A percentile compares a stretch with the other conserved stretches of the same genome.
phyloP scores from a whole-genome alignment of 2,888 invertebrate genomes.

The Tubulanus polymorphus region DNA sequence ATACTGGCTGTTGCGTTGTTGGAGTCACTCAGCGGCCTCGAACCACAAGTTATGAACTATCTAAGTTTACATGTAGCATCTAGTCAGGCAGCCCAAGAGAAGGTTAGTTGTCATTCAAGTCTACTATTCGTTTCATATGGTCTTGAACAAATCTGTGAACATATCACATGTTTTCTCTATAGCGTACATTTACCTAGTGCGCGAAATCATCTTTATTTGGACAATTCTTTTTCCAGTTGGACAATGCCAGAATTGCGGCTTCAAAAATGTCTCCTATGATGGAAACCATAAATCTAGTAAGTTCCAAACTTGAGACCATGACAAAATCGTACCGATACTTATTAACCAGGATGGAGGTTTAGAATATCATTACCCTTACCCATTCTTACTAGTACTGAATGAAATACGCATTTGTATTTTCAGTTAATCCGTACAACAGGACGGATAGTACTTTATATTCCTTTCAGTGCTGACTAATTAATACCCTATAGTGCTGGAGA shows the following conservation, averaged over 20 bases:
- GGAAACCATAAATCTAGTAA: constrained; percentile 70
- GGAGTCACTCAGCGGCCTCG: constrained; percentile 72
- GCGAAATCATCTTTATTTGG: not conserved
- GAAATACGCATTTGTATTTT: not conserved
- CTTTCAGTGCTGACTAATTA: too few species aligned
- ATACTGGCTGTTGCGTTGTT: constrained; percentile 78
- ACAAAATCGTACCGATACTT: too few species aligned
- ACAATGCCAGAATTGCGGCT: constrained; percentile 73
- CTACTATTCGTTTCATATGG: not conserved
- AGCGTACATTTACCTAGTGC: not conserved
- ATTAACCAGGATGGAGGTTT: too few species aligned
- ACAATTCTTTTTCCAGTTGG: constrained; percentile 52
- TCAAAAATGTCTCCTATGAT: constrained; percentile 83
- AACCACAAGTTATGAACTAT: constrained; percentile 73
- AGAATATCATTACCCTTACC: too few species aligned
- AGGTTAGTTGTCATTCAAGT: constrained; percentile 25
- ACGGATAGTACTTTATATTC: not conserved
- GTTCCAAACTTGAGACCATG: too few species aligned
- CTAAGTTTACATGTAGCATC: constrained; percentile 70
- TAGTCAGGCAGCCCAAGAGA: constrained; percentile 62
- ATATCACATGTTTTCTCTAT: not conserved
- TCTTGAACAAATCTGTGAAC: not conserved
- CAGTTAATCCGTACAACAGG: not conserved
- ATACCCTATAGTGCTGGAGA: too few species aligned
- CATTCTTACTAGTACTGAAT: too few species aligned